Evolutionary conservation across 92 coral and sea anemone genomes (phyloP), one percentile per base, ranked within the genome.

Genomic region (Bergia sp.): DNA sequence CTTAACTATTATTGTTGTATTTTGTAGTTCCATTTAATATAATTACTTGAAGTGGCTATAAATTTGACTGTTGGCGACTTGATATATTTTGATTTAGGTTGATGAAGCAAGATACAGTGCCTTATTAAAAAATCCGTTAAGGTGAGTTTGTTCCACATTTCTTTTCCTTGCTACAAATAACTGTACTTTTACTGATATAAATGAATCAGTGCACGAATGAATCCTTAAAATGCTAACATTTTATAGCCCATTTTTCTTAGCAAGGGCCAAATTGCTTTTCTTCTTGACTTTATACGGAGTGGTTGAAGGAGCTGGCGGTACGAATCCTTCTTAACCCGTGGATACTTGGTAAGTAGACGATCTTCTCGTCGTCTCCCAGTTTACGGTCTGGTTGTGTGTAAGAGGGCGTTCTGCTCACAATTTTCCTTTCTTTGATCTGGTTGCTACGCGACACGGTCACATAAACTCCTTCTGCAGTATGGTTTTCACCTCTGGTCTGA

Each of bases 391-490:
- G 87, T 16, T 72, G 78, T 16, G 42, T 58, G 43, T 67, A 84
- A 13, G 43, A 37, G 0, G 87, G 58, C 2, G 44, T 49, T 69
- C 79, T 37, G 42, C 87, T 84, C 44, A 72, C 79, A 37, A 72
- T 37, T 49, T 84, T 84, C 37, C 79, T 84, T 38, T 37, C 58
- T 50, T 84, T 84, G 16, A 71, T 45, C 36, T 72, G 87, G 79
- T 84, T 84, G 79, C 87, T 71, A 84, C 87, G 87, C 40, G 87
- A 50, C 3, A 84, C 87, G 37, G 43, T 71, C 43, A 84, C 87
- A 47, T 84, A 84, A 84, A 84, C 87, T 45, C 87, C 87, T 72
- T 84, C 87, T 0, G 66, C 78, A 18, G 69, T 84, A 29, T 84
- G 87, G 16, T 71, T 23, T 37, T 84, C 79, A 7, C 79, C 21